A percentile compares a stretch with the other conserved stretches of the same genome.
Evolutionary conservation across 2,113 vertebrate genomes (phyloP).

Genomic region (Pogona vitticeps): DNA sequence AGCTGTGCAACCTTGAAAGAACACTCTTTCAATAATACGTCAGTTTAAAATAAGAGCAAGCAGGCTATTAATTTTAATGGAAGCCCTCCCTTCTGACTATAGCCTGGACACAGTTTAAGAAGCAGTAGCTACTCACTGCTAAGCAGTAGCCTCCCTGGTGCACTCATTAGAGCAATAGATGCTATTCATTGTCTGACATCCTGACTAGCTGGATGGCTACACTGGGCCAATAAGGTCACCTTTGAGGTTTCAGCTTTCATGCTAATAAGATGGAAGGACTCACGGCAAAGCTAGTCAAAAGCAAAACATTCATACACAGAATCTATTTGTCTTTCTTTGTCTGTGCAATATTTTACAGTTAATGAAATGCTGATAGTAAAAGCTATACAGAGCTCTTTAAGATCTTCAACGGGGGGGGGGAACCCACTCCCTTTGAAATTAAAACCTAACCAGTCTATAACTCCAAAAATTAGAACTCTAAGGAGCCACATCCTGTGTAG

Average conservation of each 20-base stretch:
- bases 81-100: slow-evolving; percentile 57
- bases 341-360: background rate
- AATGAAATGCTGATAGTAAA: background rate
- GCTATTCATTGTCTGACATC: slow-evolving; percentile 46
- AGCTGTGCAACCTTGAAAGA: slow-evolving; percentile 76
- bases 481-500: background rate
- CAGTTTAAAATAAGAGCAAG: slow-evolving; percentile 55
- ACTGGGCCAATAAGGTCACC: slow-evolving; percentile 47
- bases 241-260: slow-evolving; percentile 34
- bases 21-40: slow-evolving; percentile 68
- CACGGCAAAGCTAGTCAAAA: slow-evolving; percentile 16
- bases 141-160: slow-evolving; percentile 44
- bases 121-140: slow-evolving; percentile 39
- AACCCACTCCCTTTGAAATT: background rate
- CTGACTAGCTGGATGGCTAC: slow-evolving; percentile 29
- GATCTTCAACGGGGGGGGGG: rapidly evolving
- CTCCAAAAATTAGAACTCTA: background rate
- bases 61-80: slow-evolving; percentile 73
- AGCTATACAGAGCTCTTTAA: background rate
- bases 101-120: slow-evolving; percentile 49
- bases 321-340: background rate
- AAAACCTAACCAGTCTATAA: background rate
- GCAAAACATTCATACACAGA: background rate
- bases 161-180: slow-evolving; percentile 59
- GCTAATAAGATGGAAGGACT: slow-evolving; percentile 35